Conservation (phyloP, 2,797 vertebrate genomes). For the Smutsia temminckii region DNA sequence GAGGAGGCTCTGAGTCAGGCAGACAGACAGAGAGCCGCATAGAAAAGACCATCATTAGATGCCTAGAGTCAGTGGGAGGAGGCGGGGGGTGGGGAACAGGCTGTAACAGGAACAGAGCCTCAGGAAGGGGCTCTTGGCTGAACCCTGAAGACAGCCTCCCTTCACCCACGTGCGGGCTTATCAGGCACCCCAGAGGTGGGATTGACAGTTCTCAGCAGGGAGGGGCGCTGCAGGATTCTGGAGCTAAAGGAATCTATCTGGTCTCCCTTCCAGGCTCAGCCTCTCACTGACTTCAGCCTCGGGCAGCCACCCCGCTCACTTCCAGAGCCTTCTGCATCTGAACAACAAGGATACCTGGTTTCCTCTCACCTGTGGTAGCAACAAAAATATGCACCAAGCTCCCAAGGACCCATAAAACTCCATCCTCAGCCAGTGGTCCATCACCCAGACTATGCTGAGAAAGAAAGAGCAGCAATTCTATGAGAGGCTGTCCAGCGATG, state of each 20-base stretch:
- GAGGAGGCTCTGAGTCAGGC: neutral
- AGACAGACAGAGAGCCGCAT: neutral
- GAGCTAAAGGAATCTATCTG: neutral
- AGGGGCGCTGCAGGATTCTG: accelerated
- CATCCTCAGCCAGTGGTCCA: neutral
- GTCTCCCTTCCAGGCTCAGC: neutral
- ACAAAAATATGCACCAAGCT: neutral
- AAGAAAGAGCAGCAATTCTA: neutral
- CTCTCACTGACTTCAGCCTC: too few species aligned
- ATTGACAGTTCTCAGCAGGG: neutral
- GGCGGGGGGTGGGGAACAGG: neutral
- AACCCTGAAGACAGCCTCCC: neutral
- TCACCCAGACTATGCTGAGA: neutral
- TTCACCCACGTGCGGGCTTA: neutral
- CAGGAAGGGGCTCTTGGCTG: neutral
- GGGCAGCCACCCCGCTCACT: too few species aligned
- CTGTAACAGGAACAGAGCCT: too few species aligned
- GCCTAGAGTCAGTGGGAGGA: neutral
- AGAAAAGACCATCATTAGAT: neutral
- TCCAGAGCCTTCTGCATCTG: neutral
- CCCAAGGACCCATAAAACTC: neutral
- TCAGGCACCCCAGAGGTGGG: too few species aligned
- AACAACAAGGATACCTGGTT: neutral
- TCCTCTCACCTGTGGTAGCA: neutral
- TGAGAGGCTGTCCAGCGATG: neutral